Evolutionary conservation across 2,888 invertebrate species (phyloP).

Genomic region (Melitaea athalia): DNA sequence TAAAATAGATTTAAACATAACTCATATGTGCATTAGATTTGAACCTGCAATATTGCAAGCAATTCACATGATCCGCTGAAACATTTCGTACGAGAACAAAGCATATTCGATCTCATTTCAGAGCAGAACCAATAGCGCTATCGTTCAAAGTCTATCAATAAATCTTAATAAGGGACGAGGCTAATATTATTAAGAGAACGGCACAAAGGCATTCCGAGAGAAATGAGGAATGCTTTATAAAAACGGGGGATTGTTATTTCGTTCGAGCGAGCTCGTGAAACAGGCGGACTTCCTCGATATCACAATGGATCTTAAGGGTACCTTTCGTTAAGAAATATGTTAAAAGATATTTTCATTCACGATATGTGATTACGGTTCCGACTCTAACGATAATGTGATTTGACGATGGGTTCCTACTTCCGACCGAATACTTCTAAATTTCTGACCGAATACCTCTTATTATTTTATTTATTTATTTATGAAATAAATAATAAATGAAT

Average conservation of each 20-base stretch:
- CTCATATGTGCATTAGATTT: no score
- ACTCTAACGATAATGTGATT: no score
- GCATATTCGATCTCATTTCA: background rate
- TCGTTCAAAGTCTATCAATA: background rate
- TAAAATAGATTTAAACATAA: no score
- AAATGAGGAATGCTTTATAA: slow-evolving; percentile 9
- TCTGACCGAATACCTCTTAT: no score
- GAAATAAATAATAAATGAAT: no score
- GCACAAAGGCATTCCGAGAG: background rate
- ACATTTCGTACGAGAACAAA: background rate
- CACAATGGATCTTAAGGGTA: slow-evolving; percentile 5
- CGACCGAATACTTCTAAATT: no score
- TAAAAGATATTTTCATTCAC: background rate
- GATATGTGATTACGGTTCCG: background rate
- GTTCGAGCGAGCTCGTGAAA: background rate
- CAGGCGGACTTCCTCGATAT: slow-evolving; percentile 6
- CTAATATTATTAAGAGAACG: background rate
- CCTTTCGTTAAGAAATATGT: background rate
- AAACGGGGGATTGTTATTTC: slow-evolving; percentile 6
- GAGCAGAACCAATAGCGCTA: background rate
- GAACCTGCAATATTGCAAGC: no score
- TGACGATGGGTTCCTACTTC: no score
- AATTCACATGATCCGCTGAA: background rate
- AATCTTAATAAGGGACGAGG: background rate
- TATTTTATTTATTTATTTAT: no score